These are phyloP conservation scores for Ips nitidus DNA, from an alignment of 1,140 invertebrate genomes.

Conservation along the genomic window DNA sequence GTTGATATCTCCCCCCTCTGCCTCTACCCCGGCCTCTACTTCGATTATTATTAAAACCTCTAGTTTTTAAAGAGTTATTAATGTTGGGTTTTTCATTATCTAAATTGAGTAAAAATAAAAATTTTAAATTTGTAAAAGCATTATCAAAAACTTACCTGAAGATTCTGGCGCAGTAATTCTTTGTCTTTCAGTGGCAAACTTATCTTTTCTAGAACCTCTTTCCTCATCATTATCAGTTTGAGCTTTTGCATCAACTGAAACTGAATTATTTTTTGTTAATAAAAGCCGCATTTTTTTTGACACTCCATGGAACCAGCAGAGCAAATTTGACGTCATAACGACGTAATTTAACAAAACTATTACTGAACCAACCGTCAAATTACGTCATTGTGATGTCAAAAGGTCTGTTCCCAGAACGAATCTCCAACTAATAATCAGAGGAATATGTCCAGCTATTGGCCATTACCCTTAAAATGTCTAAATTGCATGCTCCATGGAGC, in stretches of 20 bases:
- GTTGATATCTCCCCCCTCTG: not conserved
- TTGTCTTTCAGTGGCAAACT: constrained; percentile 17
- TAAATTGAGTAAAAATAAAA: not conserved
- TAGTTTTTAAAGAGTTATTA: constrained; percentile 1
- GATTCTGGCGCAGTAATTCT: constrained; percentile 11
- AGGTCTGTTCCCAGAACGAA: no score
- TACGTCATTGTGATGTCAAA: no score
- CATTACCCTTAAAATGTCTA: no score
- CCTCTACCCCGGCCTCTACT: constrained; percentile 12
- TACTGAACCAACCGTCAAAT: no score
- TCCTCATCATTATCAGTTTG: constrained; percentile 11
- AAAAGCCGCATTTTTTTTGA: no score
- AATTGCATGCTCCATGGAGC: no score
- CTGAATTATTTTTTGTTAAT: no score
- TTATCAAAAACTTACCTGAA: not conserved
- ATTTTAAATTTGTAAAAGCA: not conserved
- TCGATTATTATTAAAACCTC: constrained; percentile 1
- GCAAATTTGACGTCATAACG: no score
- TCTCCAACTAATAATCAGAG: no score
- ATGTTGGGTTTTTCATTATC: not conserved
- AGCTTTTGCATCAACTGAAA: not conserved
- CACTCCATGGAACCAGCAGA: no score
- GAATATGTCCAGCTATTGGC: no score
- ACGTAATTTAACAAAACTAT: no score
- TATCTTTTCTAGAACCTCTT: constrained; percentile 9